phyloP scores from a whole-genome alignment of 92 coral and sea anemone species.

The Actinernus sp. region DNA sequence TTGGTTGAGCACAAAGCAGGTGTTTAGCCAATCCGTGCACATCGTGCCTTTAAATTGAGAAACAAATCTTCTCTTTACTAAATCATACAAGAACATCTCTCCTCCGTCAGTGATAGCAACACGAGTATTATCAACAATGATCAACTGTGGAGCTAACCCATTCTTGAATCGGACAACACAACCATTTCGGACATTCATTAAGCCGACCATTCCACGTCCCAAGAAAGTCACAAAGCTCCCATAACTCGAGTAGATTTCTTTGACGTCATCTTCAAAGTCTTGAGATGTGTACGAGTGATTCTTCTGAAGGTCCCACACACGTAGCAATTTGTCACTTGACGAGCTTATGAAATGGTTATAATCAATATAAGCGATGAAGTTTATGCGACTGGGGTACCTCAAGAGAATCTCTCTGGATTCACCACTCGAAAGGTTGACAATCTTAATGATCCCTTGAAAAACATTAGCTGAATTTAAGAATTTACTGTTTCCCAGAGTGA shows the following conservation, averaged over 20 bases:
- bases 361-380: conserved; percentile 60
- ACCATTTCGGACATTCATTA: conserved; percentile 51
- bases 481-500: conserved; percentile 35
- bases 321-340: conserved; percentile 72
- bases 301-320: conserved; percentile 77
- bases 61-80: conserved; percentile 27
- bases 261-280: conserved; percentile 42
- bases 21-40: conserved; percentile 14
- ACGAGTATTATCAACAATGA: conserved; percentile 33
- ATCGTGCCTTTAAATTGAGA: conserved; percentile 58
- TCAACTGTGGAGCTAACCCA: conserved; percentile 63
- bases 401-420: conserved; percentile 32
- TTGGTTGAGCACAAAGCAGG: conserved; percentile 39
- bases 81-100: conserved; percentile 50
- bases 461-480: conserved; percentile 49
- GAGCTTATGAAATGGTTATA: conserved; percentile 64
- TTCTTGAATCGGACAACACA: conserved; percentile 31
- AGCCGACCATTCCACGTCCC: conserved; percentile 39
- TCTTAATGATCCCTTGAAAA: conserved; percentile 51
- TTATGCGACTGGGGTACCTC: conserved; percentile 66
- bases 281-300: conserved; percentile 11
- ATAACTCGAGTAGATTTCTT: conserved; percentile 43
- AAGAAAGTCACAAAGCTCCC: conserved; percentile 34
- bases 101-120: conserved; percentile 47
- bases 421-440: conserved; percentile 36